A percentile compares a stretch with the other conserved stretches of the same genome.
phyloP scores from a whole-genome alignment of 2,888 invertebrate genomes.

The Aricia artaxerxes region DNA sequence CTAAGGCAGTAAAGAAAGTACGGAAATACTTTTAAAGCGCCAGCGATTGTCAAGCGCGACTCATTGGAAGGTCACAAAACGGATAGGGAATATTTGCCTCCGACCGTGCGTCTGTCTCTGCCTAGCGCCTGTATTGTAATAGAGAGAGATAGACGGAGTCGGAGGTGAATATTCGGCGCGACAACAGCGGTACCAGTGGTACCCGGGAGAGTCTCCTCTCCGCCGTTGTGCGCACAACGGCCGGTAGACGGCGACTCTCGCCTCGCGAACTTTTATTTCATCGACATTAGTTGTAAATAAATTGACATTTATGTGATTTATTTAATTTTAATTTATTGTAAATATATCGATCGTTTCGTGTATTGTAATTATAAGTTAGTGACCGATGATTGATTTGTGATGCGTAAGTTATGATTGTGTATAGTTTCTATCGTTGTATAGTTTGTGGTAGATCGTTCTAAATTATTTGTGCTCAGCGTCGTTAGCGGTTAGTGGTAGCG shows the following conservation, averaged over 20 bases:
- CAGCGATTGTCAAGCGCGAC: background rate
- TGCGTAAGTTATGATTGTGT: constrained; percentile 67
- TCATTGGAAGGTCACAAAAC: background rate
- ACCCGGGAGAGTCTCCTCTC: constrained; percentile 39
- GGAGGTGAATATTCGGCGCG: background rate
- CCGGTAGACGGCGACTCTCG: constrained; percentile 42
- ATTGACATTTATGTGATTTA: constrained; percentile 64
- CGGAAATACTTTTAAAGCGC: background rate
- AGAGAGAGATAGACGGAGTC: constrained; percentile 2
- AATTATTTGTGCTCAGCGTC: constrained; percentile 51
- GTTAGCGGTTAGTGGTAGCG: constrained; percentile 1
- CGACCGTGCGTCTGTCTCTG: background rate
- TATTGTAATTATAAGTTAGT: constrained; percentile 60
- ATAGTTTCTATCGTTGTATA: constrained; percentile 70
- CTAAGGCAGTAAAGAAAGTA: background rate
- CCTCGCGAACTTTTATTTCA: constrained; percentile 41
- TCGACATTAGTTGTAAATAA: constrained; percentile 65
- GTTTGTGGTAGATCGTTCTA: constrained; percentile 63
- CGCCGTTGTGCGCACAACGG: constrained; percentile 27
- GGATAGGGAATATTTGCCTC: background rate
- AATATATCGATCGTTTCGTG: constrained; percentile 69
- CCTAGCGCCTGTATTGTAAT: background rate
- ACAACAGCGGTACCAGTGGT: background rate
- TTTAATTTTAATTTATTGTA: constrained; percentile 66
- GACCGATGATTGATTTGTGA: constrained; percentile 65